A percentile compares a stretch with the other conserved stretches of the same genome.
Evolutionary conservation across 1,140 invertebrate genomes (phyloP).

Genomic region (Varroa destructor): DNA sequence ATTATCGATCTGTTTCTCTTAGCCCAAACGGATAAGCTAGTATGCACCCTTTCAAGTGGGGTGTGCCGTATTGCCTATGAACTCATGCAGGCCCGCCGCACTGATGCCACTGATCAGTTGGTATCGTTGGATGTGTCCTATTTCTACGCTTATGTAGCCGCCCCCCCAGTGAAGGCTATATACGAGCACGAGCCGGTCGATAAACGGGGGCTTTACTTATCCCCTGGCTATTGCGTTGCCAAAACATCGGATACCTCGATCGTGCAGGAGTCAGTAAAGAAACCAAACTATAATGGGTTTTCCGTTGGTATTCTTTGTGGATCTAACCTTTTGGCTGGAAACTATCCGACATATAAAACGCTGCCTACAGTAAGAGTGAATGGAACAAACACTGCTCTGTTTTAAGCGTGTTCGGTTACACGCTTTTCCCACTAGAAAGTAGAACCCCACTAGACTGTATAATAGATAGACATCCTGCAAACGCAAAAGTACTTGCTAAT

Average conservation of each 20-base stretch:
- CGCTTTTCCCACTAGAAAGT: no score
- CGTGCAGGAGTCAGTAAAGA: conserved; percentile 11
- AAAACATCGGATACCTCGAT: conserved; percentile 13
- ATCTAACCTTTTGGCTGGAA: not conserved
- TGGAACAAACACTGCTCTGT: not conserved
- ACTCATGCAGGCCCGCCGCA: conserved; percentile 75
- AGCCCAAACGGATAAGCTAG: conserved; percentile 70
- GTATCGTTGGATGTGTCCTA: conserved; percentile 61
- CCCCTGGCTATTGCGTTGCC: conserved; percentile 10
- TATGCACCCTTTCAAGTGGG: conserved; percentile 93
- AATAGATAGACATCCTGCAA: no score
- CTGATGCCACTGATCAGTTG: conserved; percentile 67
- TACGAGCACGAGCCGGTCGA: conserved; percentile 30
- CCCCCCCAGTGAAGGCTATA: conserved; percentile 27
- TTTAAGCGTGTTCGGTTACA: no score
- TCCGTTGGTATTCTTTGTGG: conserved; percentile 15
- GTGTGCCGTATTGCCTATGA: conserved; percentile 88
- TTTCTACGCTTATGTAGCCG: conserved; percentile 32
- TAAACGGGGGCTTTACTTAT: not conserved
- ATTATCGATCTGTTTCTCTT: conserved; percentile 81
- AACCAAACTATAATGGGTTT: not conserved
- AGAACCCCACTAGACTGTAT: no score
- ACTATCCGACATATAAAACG: conserved; percentile 13
- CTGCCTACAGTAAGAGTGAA: conserved; percentile 21
- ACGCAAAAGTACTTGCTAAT: no score